Evolutionary conservation across 2,888 invertebrate species (phyloP), one percentile per base, ranked within the genome.

Genomic region (Spisula solida): DNA sequence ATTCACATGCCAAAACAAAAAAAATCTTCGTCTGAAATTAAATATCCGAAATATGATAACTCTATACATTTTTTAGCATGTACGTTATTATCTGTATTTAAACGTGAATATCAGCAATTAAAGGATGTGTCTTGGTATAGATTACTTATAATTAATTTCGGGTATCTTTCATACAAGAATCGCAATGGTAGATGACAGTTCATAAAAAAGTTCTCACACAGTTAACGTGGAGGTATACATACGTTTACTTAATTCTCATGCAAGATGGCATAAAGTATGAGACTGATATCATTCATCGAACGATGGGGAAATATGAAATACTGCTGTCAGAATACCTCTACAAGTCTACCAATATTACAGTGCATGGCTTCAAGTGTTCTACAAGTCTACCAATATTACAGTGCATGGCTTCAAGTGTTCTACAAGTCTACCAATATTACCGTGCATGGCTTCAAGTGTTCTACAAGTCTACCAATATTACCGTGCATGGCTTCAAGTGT

Each of bases 1-100:
- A 75, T 75, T 75, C 75, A 75, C 75, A 75, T 75, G 75, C 75
- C 75, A 75, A 75, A 16, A 25, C 29, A 75, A 75, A 75, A 41
- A 75, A 34, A 75, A 16, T 31, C 75, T 75, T 14, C 75, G 31
- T 75, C 75, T 75, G 75, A 31, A 75, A 75, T 75, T 34, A 25
- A 18, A 75, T 75, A 75, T 75, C 75, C 75, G 75, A 75, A 75
- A 75, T 12, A 25, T 31, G 75, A 75, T 31, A 34, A 75, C 16
- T 75, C 34, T 75, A 12, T 31, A 75, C 18, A 34, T 75, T 75
- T 75, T 31, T 75, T 75, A 75, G 16, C 75, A 34, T 75, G 75
- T 75, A 34, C 18, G 18, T 41, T 18, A 34, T 29, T 2, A 75
- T 75, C 31, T 25, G 31, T 12, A 16, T 34, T 31, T 34, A 75